Evolutionary conservation across 2,888 invertebrate genomes (phyloP), one percentile per base, ranked within the genome.

Genomic region (Podabrus alpinus): DNA sequence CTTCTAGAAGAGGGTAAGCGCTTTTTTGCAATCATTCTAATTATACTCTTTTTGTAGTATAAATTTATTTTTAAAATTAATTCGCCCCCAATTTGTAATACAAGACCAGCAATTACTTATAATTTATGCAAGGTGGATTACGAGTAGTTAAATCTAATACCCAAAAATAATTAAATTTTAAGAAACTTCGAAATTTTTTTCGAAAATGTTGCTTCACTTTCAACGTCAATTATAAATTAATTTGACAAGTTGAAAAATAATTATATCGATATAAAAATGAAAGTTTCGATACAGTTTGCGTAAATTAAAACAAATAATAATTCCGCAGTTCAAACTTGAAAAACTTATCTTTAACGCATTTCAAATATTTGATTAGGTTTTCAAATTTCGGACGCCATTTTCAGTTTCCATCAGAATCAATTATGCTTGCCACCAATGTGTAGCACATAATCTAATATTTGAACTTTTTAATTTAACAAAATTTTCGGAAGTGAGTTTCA

Each of bases 1-100:
- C n/a, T 24, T 21, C 24, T 29, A 25, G 10, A 69, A 62, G 60
- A 62, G 16, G 69, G 69, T 69, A 61, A 69, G 69, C 61, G 21
- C 24, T 69, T 4, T 21, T 17, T 69, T 19, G 15, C 15, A 45
- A 29, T 29, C 29, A 10, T 29, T 68, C 4, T 16, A 16, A 68
- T 59, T 66, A 15, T 24, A n/a, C 21, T n/a, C n/a, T n/a, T 66
- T n/a, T n/a, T 19, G 15, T 15, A 19, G 15, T 15, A 19, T 13
- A 17, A 17, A 15, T 66, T 24, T 24, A 24, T 21, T 24, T 21
- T 24, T 45, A 2, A n/a, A 45, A 45, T 45, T 45, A 45, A 45
- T 45, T 1, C 5, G 45, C 45, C 7, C n/a, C 45, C n/a, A 45
- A 45, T 45, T 45, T n/a, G n/a, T n/a, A 45, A 45, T 45, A 45